A percentile compares a stretch with the other conserved stretches of the same genome.
phyloP scores from a whole-genome alignment of 2,113 vertebrate species.

The Esox niger region DNA sequence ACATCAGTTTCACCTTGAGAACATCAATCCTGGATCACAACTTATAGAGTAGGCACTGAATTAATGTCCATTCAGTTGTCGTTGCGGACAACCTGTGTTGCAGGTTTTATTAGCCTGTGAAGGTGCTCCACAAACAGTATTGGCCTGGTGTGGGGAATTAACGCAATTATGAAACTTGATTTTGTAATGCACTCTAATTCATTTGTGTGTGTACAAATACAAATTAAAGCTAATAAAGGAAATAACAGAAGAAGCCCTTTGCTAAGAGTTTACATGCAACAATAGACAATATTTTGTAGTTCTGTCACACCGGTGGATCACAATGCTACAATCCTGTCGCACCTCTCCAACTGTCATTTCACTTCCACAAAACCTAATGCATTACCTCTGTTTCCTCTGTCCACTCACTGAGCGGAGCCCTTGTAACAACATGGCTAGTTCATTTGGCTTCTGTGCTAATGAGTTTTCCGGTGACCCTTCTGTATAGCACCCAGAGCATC shows the following conservation, averaged over 20 bases:
- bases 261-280: no score
- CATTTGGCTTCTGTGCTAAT: slow-evolving; percentile 19
- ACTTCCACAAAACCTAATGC: neutral
- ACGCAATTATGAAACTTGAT: neutral
- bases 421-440: slow-evolving; percentile 5
- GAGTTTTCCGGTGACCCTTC: slow-evolving; percentile 15
- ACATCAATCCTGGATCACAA: no score
- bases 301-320: neutral
- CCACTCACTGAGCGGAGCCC: neutral
- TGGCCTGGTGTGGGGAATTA: neutral
- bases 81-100: no score
- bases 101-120: no score
- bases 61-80: no score
- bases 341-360: neutral
- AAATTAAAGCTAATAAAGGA: no score
- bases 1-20: no score
- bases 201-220: no score
- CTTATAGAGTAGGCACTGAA: no score
- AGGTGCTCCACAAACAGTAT: no score
- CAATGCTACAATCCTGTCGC: neutral
- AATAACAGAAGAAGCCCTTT: no score
- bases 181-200: neutral
- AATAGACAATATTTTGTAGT: no score
- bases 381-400: neutral
- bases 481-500: neutral